Evolutionary conservation across 64 coral and sea anemone genomes (phyloP).

Genomic region (Astreopora myriophthalma): DNA sequence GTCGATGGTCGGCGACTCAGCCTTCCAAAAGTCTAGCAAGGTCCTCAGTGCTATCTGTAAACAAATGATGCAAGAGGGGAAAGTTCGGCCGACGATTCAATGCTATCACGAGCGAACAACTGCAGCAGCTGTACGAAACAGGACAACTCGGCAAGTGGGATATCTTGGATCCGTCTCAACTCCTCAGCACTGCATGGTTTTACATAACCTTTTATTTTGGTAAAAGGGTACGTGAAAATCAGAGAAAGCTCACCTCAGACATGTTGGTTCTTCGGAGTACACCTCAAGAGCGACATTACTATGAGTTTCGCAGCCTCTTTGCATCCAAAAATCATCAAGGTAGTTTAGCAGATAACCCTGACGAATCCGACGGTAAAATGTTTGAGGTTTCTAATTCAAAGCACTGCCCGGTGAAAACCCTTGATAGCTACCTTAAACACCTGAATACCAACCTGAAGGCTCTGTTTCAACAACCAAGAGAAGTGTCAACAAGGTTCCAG

Average conservation of each 20-base stretch:
- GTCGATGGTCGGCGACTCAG: constrained; percentile 41
- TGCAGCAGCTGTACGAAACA: neutral
- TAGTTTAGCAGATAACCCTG: neutral
- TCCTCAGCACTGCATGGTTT: constrained; percentile 32
- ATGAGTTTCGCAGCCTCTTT: constrained; percentile 4
- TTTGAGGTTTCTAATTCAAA: constrained; percentile 43
- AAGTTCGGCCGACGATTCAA: neutral
- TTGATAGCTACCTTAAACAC: constrained; percentile 5
- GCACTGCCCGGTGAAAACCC: constrained; percentile 40
- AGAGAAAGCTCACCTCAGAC: constrained; percentile 23
- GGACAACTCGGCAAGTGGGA: constrained; percentile 19
- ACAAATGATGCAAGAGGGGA: constrained; percentile 18
- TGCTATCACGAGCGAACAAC: constrained; percentile 48
- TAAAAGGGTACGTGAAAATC: constrained; percentile 54
- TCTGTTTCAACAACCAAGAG: constrained; percentile 44
- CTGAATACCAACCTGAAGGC: constrained; percentile 16
- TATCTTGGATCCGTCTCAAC: neutral
- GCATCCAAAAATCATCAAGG: constrained; percentile 61
- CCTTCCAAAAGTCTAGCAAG: constrained; percentile 43
- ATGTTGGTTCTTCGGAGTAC: constrained; percentile 52
- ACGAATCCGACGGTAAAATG: constrained; percentile 64
- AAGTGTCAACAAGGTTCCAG: constrained; percentile 11
- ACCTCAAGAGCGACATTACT: constrained; percentile 10
- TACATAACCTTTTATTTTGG: constrained; percentile 56
- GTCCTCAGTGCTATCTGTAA: constrained; percentile 58